These are phyloP conservation scores for Argopecten irradians DNA, from an alignment of 1,140 invertebrate species.

Conservation along the genomic window DNA sequence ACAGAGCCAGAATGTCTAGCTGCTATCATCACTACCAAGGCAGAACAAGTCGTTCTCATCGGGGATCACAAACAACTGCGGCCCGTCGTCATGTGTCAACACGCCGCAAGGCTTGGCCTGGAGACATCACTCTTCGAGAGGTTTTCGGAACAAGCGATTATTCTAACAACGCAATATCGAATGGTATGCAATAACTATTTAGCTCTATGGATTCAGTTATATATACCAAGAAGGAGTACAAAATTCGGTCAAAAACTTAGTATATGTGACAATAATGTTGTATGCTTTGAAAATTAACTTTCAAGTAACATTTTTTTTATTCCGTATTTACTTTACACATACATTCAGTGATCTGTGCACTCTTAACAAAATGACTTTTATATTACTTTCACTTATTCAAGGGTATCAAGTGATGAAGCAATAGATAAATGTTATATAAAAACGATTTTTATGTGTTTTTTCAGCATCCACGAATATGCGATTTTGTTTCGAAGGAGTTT, in stretches of 20 bases:
- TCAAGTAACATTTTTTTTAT: too few relatives aligned
- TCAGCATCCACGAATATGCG: constrained; percentile 67
- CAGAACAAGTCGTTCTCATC: constrained; percentile 73
- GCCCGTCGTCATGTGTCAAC: constrained; percentile 65
- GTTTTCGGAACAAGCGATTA: constrained; percentile 54
- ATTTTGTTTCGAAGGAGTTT: constrained; percentile 68
- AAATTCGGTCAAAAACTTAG: too few relatives aligned
- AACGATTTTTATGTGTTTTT: constrained; percentile 34
- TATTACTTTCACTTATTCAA: too few relatives aligned
- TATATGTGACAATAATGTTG: too few relatives aligned
- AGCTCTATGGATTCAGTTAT: not conserved
- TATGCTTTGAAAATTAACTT: too few relatives aligned
- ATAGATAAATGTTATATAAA: not conserved
- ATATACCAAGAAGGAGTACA: not conserved
- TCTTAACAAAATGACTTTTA: too few relatives aligned
- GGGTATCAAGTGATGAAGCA: too few relatives aligned
- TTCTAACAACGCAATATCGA: constrained; percentile 69
- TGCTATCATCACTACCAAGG: constrained; percentile 64
- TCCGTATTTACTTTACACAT: too few relatives aligned
- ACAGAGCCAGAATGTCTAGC: constrained; percentile 71
- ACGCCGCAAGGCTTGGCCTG: constrained; percentile 65
- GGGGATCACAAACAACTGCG: constrained; percentile 73
- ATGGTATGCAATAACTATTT: constrained; percentile 65
- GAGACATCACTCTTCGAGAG: constrained; percentile 71
- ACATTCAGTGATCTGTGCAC: too few relatives aligned